phyloP scores from a whole-genome alignment of 2,113 vertebrate species.

The Catharus fuscescens region DNA sequence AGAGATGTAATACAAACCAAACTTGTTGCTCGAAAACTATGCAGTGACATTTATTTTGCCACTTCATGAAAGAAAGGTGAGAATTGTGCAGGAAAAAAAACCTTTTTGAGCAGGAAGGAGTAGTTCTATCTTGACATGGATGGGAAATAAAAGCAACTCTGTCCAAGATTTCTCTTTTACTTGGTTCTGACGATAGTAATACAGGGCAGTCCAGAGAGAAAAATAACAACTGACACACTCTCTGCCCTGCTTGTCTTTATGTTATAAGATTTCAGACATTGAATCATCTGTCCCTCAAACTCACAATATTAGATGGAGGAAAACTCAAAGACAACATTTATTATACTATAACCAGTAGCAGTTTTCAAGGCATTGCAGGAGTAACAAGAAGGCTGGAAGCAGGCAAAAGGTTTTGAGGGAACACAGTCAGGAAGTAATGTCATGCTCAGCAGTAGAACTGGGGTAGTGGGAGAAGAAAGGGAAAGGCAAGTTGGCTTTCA shows the following conservation, averaged over 20 bases:
- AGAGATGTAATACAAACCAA: background rate
- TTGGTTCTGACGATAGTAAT: background rate
- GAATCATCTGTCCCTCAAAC: background rate
- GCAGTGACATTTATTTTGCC: background rate
- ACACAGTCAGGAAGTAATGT: accelerated
- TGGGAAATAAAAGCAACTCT: background rate
- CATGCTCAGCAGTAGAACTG: background rate
- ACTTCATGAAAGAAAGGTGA: background rate
- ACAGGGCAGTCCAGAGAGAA: background rate
- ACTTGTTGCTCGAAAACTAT: background rate
- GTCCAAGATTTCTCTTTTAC: background rate
- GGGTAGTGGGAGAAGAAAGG: background rate
- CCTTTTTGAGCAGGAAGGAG: background rate
- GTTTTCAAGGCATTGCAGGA: background rate
- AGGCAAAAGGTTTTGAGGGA: background rate
- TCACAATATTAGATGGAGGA: background rate
- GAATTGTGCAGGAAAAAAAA: background rate
- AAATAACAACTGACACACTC: background rate
- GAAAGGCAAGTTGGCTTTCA: background rate
- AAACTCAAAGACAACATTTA: background rate
- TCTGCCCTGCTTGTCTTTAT: background rate
- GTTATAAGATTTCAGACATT: background rate
- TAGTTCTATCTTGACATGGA: background rate
- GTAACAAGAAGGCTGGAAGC: background rate
- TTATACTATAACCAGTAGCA: background rate